These are phyloP conservation scores for Hemichromis elongatus DNA, from an alignment of 2,113 vertebrate genomes.

Conservation along the genomic window DNA sequence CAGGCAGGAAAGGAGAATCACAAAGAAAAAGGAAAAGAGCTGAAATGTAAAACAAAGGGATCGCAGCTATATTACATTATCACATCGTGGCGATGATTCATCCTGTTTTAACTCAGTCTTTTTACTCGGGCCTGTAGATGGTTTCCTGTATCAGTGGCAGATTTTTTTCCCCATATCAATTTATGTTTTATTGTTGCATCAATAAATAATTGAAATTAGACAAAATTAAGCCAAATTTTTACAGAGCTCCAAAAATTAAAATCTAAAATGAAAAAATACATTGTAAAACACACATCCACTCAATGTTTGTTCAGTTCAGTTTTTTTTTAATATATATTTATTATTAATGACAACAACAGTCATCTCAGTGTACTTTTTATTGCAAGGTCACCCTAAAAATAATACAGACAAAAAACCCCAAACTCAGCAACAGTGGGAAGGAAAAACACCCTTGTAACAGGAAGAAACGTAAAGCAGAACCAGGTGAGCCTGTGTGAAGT, in stretches of 20 bases:
- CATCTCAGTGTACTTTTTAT: neutral
- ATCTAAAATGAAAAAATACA: fast-evolving
- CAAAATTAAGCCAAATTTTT: neutral
- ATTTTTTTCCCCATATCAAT: neutral
- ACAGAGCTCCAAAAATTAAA: neutral
- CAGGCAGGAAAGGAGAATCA: neutral
- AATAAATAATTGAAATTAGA: neutral
- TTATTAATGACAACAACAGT: neutral
- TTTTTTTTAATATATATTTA: no score
- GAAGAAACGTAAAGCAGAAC: neutral
- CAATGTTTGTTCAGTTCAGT: neutral
- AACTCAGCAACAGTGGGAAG: neutral
- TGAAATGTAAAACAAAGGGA: neutral
- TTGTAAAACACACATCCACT: neutral
- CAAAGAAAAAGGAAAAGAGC: neutral
- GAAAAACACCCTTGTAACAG: neutral
- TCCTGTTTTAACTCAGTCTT: neutral
- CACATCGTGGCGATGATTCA: neutral
- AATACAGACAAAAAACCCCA: fast-evolving
- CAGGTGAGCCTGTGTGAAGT: fast-evolving
- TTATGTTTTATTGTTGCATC: neutral
- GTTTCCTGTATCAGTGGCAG: fast-evolving
- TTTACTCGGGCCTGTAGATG: neutral
- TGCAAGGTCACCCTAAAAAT: neutral
- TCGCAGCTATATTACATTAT: neutral